These are phyloP conservation scores for Drosophila hydei DNA, from an alignment of 1,140 invertebrate species.

Conservation along the genomic window DNA sequence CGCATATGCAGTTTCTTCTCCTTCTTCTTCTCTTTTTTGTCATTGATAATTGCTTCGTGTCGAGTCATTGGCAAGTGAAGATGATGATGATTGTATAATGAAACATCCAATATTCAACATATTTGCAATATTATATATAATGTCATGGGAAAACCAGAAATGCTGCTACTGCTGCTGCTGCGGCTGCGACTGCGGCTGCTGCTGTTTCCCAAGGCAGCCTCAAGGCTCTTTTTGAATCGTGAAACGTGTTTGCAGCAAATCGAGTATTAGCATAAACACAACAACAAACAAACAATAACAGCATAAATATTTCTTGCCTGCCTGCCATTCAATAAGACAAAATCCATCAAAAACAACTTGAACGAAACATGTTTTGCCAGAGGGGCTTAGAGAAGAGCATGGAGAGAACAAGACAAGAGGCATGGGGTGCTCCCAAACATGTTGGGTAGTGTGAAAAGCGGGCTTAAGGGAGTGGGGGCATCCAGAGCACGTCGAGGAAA, in stretches of 20 bases:
- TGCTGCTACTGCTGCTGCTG: slow-evolving; percentile 8
- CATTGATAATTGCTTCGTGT: slow-evolving; percentile 7
- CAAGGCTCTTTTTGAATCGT: slow-evolving; percentile 34
- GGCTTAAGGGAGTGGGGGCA: neutral
- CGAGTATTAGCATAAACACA: slow-evolving; percentile 42
- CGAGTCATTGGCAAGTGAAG: slow-evolving; percentile 41
- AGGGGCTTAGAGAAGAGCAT: neutral
- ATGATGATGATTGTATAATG: slow-evolving; percentile 34
- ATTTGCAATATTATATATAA: slow-evolving; percentile 27
- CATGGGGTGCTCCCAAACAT: too few relatives aligned
- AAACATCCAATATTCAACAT: slow-evolving; percentile 15
- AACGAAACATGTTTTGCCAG: slow-evolving; percentile 37
- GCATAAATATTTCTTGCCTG: slow-evolving; percentile 20
- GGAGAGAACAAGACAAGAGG: neutral
- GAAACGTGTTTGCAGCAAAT: slow-evolving; percentile 37
- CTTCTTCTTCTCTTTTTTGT: neutral
- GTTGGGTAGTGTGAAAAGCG: too few relatives aligned
- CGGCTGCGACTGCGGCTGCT: slow-evolving; percentile 8
- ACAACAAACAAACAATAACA: neutral
- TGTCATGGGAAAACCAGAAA: slow-evolving; percentile 55
- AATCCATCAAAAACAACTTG: slow-evolving; percentile 47
- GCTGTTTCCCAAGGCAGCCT: slow-evolving; percentile 28
- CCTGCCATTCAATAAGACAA: slow-evolving; percentile 49
- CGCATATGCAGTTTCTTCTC: neutral
- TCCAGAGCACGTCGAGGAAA: neutral